phyloP scores from a whole-genome alignment of 2,113 vertebrate genomes.

The Sturnus vulgaris region DNA sequence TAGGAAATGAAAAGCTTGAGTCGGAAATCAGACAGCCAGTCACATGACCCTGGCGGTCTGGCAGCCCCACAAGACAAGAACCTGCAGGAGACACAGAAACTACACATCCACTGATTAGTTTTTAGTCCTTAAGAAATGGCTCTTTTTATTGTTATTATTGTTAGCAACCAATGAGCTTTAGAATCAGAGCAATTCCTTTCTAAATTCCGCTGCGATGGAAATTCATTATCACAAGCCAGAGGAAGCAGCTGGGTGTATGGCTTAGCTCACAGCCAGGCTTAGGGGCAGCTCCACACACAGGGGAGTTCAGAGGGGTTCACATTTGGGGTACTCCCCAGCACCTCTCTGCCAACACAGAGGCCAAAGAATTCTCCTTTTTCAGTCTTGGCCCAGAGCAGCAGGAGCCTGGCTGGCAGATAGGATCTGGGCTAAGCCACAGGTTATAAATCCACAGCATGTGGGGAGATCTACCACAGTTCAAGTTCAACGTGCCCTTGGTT shows the following conservation, averaged over 20 bases:
- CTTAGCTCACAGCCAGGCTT: neutral
- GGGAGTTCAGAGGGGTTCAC: neutral
- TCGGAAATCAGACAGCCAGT: constrained; percentile 47
- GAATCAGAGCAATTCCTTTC: constrained; percentile 37
- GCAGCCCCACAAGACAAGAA: constrained; percentile 44
- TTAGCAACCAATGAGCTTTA: constrained; percentile 23
- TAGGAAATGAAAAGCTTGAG: constrained; percentile 68
- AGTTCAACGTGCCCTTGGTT: neutral
- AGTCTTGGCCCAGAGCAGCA: neutral
- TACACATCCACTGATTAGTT: constrained; percentile 35
- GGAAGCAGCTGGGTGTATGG: constrained; percentile 11
- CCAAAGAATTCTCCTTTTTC: neutral
- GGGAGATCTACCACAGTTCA: neutral
- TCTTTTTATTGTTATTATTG: constrained; percentile 48
- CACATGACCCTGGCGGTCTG: neutral
- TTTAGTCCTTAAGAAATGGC: constrained; percentile 38
- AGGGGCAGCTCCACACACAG: neutral
- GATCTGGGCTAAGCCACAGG: neutral
- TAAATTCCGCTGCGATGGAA: constrained; percentile 10
- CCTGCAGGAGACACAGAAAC: constrained; percentile 9
- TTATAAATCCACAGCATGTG: neutral
- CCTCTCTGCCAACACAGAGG: neutral
- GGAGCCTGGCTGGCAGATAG: neutral
- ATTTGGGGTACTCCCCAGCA: neutral
- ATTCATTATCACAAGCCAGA: neutral